Conservation (phyloP, 2,113 vertebrate species). For the Colinus virginianus region DNA sequence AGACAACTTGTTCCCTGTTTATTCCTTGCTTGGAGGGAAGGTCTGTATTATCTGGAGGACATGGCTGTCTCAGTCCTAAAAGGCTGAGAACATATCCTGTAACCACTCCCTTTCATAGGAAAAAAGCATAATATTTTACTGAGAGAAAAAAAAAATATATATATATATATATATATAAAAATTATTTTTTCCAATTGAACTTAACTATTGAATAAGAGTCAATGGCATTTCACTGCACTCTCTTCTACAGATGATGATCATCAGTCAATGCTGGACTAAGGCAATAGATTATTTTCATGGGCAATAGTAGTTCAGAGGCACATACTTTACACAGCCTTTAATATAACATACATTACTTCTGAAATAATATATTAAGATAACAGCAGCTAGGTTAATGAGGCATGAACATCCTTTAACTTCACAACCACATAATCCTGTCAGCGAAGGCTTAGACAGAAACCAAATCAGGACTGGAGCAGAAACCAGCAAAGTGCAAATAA, state of each 20-base stretch:
- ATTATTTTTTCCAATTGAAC: not conserved
- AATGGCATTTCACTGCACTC: not conserved
- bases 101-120: not conserved
- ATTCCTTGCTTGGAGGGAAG: rapidly evolving
- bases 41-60: not conserved
- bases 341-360: not conserved
- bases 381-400: not conserved
- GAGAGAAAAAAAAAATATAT: too few relatives aligned
- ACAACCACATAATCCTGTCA: not conserved
- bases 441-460: not conserved
- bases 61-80: not conserved
- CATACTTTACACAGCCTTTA: not conserved
- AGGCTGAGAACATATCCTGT: not conserved
- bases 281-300: not conserved
- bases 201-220: not conserved
- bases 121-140: not conserved
- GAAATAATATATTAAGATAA: not conserved
- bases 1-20: rapidly evolving
- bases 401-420: not conserved
- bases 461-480: not conserved
- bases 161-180: too few relatives aligned
- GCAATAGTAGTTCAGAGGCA: not conserved
- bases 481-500: not conserved
- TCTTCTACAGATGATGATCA: not conserved
- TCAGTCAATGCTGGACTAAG: not conserved